Evolutionary conservation across 1,140 invertebrate genomes (phyloP).

Genomic region (Ruditapes philippinarum): DNA sequence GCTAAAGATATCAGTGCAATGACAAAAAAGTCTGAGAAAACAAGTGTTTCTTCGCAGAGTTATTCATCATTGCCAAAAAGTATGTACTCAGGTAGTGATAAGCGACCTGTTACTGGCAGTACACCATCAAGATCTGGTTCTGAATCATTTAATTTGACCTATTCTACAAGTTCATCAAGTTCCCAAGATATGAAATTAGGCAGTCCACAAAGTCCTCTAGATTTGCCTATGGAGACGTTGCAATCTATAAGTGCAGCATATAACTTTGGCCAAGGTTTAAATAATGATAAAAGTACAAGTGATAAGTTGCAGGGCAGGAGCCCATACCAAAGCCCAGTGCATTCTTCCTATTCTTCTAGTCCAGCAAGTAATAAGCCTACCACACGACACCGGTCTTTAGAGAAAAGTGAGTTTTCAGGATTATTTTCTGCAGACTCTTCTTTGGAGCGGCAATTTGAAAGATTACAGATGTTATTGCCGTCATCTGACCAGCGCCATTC

Average conservation of each 20-base stretch:
- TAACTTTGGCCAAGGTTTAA: conserved; percentile 66
- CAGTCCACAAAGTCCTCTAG: conserved; percentile 72
- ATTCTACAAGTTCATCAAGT: conserved; percentile 10
- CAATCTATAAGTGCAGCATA: conserved; percentile 77
- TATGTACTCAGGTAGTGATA: conserved; percentile 71
- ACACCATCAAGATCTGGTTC: conserved; percentile 57
- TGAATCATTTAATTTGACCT: conserved; percentile 56
- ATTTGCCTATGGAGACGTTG: conserved; percentile 78
- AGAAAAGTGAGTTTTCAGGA: conserved; percentile 76
- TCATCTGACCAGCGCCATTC: conserved; percentile 38
- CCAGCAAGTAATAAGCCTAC: conserved; percentile 72
- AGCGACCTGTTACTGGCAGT: conserved; percentile 18
- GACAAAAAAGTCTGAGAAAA: conserved; percentile 55
- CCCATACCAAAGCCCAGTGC: conserved; percentile 71
- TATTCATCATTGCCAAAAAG: conserved; percentile 74
- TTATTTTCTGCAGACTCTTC: conserved; percentile 78
- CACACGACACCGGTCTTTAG: conserved; percentile 74
- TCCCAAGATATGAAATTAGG: conserved; percentile 38
- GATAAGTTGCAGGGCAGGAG: conserved; percentile 71
- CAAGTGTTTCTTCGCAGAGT: conserved; percentile 33
- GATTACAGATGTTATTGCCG: conserved; percentile 74
- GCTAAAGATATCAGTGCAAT: conserved; percentile 59
- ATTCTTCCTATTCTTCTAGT: conserved; percentile 46
- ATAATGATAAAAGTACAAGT: conserved; percentile 55
- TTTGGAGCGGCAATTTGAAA: conserved; percentile 80